Conservation (phyloP, 2,888 invertebrate genomes). For the Epistrophella euchroma region DNA sequence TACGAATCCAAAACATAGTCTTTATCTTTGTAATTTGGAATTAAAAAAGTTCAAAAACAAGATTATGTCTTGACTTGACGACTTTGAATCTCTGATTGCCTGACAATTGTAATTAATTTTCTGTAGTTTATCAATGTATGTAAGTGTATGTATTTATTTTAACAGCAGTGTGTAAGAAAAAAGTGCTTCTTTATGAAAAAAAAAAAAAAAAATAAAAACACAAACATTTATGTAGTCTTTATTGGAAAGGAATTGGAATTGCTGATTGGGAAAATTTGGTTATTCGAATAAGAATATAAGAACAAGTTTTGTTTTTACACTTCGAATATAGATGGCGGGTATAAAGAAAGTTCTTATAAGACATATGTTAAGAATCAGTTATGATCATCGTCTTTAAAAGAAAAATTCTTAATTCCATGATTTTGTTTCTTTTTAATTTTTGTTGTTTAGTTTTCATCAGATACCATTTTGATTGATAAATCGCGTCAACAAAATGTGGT, state of each 20-base stretch:
- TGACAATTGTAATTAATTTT: slow-evolving; percentile 69
- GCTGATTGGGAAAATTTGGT: not conserved
- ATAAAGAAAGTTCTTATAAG: no score
- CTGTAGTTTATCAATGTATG: slow-evolving; percentile 33
- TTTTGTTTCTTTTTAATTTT: no score
- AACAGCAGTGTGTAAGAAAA: not conserved
- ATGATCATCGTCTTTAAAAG: no score
- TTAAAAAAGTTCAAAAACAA: not conserved
- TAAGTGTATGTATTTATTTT: not conserved
- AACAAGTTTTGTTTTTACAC: no score
- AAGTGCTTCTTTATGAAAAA: not conserved
- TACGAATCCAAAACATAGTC: not conserved
- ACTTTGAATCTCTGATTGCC: slow-evolving; percentile 55
- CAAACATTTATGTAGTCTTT: not conserved
- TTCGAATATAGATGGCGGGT: slow-evolving; percentile 16
- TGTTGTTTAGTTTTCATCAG: no score
- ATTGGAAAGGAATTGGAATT: not conserved
- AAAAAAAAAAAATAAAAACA: not conserved
- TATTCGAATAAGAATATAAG: no score
- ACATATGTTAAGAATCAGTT: no score
- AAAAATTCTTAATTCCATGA: no score
- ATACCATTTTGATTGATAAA: no score
- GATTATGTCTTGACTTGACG: slow-evolving; percentile 46
- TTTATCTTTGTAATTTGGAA: not conserved
- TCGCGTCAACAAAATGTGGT: no score